Percentiles rank a stretch among this genome's conserved stretches.
These are phyloP conservation scores for Nicator chloris DNA, from an alignment of 2,113 vertebrate species.

Conservation along the genomic window DNA sequence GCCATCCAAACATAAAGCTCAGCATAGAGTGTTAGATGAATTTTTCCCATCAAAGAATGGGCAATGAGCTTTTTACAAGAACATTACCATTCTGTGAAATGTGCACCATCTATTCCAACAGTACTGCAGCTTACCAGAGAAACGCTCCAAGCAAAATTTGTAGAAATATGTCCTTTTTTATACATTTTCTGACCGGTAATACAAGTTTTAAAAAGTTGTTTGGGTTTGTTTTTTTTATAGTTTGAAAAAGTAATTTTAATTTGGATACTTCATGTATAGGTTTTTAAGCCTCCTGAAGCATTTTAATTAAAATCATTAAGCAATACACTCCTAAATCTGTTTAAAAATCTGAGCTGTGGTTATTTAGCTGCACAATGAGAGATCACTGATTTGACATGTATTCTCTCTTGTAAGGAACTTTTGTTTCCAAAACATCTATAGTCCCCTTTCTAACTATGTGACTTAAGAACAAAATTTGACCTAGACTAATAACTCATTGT, in stretches of 20 bases:
- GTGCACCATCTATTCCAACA: neutral
- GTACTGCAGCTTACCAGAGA: neutral
- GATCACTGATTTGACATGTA: neutral
- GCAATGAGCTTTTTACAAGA: neutral
- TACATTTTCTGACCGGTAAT: neutral
- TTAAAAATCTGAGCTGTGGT: neutral
- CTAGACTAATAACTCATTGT: neutral
- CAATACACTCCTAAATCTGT: neutral
- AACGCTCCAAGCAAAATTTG: neutral
- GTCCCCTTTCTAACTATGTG: neutral
- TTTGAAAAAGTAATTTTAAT: neutral
- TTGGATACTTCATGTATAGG: neutral
- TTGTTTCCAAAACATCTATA: neutral
- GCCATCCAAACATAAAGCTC: constrained; percentile 13
- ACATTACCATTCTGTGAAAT: neutral
- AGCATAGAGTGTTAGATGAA: neutral
- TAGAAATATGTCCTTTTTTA: neutral
- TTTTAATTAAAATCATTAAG: neutral
- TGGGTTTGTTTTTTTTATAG: neutral
- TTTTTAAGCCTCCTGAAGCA: neutral
- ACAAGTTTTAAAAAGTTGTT: neutral
- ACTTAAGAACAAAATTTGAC: neutral
- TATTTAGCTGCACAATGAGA: neutral
- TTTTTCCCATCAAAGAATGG: neutral
- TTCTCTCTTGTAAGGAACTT: neutral